Conservation (phyloP, 2,797 vertebrate genomes). For the Galago senegalensis region DNA sequence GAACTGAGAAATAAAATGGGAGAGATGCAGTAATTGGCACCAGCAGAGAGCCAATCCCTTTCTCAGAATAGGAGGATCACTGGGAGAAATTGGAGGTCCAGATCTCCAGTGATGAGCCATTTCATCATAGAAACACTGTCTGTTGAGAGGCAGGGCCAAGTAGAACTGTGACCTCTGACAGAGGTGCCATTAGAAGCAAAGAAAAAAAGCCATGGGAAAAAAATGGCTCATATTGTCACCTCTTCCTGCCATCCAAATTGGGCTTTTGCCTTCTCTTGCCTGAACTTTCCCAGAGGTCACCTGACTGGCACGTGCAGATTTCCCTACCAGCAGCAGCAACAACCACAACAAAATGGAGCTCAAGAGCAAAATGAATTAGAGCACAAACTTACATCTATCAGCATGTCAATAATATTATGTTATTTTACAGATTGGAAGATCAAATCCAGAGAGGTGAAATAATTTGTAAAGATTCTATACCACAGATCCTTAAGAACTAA, state of each 20-base stretch:
- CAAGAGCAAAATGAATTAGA: neutral
- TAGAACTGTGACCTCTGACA: neutral
- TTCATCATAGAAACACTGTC: neutral
- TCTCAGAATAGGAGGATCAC: neutral
- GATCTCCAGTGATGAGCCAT: fast-evolving
- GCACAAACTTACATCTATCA: neutral
- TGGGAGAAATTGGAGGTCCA: neutral
- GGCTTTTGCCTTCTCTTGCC: neutral
- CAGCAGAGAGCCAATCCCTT: neutral
- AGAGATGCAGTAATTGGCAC: neutral
- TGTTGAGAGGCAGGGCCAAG: fast-evolving
- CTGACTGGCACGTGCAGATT: neutral
- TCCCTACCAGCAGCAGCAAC: neutral
- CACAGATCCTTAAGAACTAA: neutral
- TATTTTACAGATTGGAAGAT: neutral
- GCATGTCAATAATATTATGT: neutral
- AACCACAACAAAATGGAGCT: neutral
- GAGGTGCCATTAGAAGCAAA: neutral
- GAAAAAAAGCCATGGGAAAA: neutral
- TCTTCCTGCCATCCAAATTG: fast-evolving
- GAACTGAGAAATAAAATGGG: neutral
- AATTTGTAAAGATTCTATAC: neutral
- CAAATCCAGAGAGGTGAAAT: neutral
- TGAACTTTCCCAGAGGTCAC: neutral
- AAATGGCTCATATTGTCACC: fast-evolving